These are phyloP conservation scores for Lasioglossum marginatum DNA, from an alignment of 2,888 invertebrate species.

Conservation along the genomic window DNA sequence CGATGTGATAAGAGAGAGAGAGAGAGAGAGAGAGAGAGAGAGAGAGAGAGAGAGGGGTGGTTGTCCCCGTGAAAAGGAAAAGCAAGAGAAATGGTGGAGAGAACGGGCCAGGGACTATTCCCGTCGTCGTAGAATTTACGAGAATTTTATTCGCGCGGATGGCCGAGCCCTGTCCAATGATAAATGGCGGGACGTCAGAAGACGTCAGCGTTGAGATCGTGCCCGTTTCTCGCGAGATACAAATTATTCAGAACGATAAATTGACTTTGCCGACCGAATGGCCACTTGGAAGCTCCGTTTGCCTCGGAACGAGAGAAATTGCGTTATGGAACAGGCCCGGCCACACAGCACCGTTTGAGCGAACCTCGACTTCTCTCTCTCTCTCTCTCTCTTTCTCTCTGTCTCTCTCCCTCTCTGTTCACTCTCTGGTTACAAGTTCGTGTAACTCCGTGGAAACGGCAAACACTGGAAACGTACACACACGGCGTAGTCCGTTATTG, in stretches of 20 bases:
- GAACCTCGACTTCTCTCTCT: neutral
- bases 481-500: neutral
- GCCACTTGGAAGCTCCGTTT: conserved; percentile 16
- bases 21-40: neutral
- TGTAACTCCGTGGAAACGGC: conserved; percentile 5
- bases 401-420: neutral
- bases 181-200: conserved; percentile 8
- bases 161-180: neutral
- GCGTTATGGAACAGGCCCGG: conserved; percentile 5
- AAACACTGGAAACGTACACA: conserved; percentile 10
- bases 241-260: conserved; percentile 19
- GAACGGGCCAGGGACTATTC: neutral
- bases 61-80: neutral
- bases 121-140: conserved; percentile 7
- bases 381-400: neutral
- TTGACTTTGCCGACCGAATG: conserved; percentile 18
- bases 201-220: neutral
- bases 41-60: neutral
- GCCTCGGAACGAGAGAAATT: conserved; percentile 13
- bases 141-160: conserved; percentile 10
- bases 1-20: neutral
- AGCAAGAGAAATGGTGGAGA: neutral
- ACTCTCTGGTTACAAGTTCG: conserved; percentile 7
- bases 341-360: neutral
- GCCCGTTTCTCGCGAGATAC: conserved; percentile 6